Base-by-base conservation (phyloP, 1,140 invertebrate genomes). In the Sycophila sp. region DNA sequence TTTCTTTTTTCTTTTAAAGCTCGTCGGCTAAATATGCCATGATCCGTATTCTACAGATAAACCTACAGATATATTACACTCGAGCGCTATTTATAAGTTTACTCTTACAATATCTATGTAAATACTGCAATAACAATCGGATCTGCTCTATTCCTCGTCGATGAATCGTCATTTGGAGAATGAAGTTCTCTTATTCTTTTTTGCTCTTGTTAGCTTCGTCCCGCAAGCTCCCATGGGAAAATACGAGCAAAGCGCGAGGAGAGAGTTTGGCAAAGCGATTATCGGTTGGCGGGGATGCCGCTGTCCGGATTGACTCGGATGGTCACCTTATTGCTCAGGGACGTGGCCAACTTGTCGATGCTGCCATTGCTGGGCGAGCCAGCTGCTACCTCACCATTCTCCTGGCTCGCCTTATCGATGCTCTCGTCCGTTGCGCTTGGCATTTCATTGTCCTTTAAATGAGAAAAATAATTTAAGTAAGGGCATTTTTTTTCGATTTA, bases 261-360 rank as follows among this genome's bases (percentile, higher is more conserved):
- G 6, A 59, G 22, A 26, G 22, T 59, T 2, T 17, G 4, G 3
- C n/a, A n/a, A n/a, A 59, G 19, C 22, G 22, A 51, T 65, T 84
- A 86, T 84, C 83, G 82, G 69, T 73, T 80, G 72, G 60, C n/a
- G n/a, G n/a, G n/a, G n/a, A n/a, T n/a, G n/a, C n/a, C n/a, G n/a
- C n/a, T n/a, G n/a, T n/a, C 84, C 17, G 84, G 82, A 68, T 80
- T 86, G 47, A 86, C 79, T 75, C 78, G 84, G 53, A 86, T 86
- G 69, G 83, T 86, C 40, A 86, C 83, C 76, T 84, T 85, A 69
- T 86, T 85, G 65, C 73, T 79, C 49, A 86, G 63, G 62, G 73
- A 78, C 19, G 79, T 78, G 19, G 83, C 79, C 38, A 86, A 67
- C 66, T 85, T 86, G 30, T 86, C 85, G 7, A 85, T 73, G 63